phyloP scores from a whole-genome alignment of 2,888 invertebrate genomes.

The Eupithecia vulgata region DNA sequence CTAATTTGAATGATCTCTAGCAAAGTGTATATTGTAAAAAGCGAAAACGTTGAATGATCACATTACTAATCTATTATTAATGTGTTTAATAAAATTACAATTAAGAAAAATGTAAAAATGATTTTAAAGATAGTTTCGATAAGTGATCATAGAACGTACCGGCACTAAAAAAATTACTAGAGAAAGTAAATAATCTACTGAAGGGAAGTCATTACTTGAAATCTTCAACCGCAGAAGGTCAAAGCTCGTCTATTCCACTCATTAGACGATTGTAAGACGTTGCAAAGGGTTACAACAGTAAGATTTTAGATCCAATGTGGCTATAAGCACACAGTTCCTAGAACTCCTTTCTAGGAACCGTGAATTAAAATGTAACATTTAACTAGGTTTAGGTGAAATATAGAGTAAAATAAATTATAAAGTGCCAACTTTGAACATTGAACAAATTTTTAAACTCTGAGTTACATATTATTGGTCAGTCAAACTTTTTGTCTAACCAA shows the following conservation, averaged over 20 bases:
- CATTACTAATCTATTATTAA: background rate
- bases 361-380: too few relatives aligned
- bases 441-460: background rate
- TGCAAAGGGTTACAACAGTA: background rate
- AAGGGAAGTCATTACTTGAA: conserved; percentile 17
- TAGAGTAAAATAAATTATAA: background rate
- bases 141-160: conserved; percentile 5
- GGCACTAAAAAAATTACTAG: conserved; percentile 13
- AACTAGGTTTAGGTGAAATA: background rate
- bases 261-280: background rate
- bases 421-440: background rate
- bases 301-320: background rate
- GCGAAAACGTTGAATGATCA: background rate
- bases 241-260: conserved; percentile 17
- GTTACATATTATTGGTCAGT: background rate
- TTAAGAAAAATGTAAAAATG: background rate
- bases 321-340: too few relatives aligned
- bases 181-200: conserved; percentile 23
- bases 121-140: background rate
- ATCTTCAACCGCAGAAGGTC: conserved; percentile 20
- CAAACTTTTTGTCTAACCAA: background rate
- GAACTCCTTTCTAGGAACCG: background rate
- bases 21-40: background rate
- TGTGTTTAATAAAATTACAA: background rate
- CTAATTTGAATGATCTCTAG: background rate